Evolutionary conservation across 2,888 invertebrate species (phyloP).

Genomic region (Oscheius sp.): DNA sequence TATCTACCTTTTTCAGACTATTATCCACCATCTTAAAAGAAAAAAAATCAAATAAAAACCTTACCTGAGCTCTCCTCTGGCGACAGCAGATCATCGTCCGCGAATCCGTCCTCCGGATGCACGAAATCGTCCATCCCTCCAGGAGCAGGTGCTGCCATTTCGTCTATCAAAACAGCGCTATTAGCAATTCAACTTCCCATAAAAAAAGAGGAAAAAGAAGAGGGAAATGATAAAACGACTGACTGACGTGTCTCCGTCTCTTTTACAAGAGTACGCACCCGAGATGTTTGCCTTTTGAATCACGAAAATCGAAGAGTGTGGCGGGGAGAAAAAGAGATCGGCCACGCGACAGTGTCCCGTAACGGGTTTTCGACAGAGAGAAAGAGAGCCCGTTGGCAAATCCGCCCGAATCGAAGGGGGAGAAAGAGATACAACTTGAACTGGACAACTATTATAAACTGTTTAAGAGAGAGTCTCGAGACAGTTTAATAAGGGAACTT

Average conservation of each 20-base stretch:
- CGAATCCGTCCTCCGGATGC: constrained; percentile 71
- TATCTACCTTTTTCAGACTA: too few species aligned
- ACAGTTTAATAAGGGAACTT: too few species aligned
- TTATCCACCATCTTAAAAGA: neutral
- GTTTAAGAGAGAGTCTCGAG: too few species aligned
- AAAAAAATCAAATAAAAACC: neutral
- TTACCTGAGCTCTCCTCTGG: constrained; percentile 26
- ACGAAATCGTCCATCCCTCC: constrained; percentile 54
- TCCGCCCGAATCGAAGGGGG: constrained; percentile 5
- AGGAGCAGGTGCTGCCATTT: constrained; percentile 8
- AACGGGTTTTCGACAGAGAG: constrained; percentile 19
- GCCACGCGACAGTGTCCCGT: constrained; percentile 12
- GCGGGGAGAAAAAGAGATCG: constrained; percentile 22
- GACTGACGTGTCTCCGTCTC: neutral
- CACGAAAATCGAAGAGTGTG: constrained; percentile 4
- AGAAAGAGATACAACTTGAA: too few species aligned
- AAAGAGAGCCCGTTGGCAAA: constrained; percentile 14
- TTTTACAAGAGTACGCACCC: constrained; percentile 12
- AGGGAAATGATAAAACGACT: neutral
- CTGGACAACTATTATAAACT: too few species aligned
- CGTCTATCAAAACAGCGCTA: neutral
- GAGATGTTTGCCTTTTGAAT: constrained; percentile 32
- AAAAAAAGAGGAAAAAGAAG: neutral
- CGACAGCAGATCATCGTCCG: constrained; percentile 70
- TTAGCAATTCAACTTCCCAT: neutral